phyloP scores from a whole-genome alignment of 2,113 vertebrate genomes.

The Cololabis saira region DNA sequence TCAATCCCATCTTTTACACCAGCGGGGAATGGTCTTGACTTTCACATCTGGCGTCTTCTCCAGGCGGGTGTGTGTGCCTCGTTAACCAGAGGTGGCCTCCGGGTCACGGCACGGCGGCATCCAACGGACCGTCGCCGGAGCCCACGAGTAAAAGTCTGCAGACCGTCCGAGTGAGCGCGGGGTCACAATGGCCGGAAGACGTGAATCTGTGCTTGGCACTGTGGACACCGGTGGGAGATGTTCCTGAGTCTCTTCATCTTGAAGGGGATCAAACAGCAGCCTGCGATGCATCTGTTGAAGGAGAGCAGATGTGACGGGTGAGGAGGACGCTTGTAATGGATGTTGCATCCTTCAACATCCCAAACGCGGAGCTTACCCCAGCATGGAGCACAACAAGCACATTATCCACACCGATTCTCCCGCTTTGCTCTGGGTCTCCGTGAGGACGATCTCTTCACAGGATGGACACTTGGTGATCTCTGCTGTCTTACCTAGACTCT shows the following conservation, averaged over 20 bases:
- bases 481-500: slow-evolving; percentile 10
- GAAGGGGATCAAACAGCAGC: slow-evolving; percentile 92
- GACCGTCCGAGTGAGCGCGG: background rate
- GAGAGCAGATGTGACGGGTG: background rate
- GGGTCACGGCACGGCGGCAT: too few relatives aligned
- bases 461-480: slow-evolving; percentile 53
- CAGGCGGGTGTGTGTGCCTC: too few relatives aligned
- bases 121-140: too few relatives aligned
- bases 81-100: too few relatives aligned
- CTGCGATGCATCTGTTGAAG: slow-evolving; percentile 79
- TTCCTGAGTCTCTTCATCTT: slow-evolving; percentile 80
- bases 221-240: slow-evolving; percentile 85
- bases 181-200: slow-evolving; percentile 42
- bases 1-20: too few relatives aligned
- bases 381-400: slow-evolving; percentile 43
- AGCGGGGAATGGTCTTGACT: too few relatives aligned
- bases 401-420: slow-evolving; percentile 32
- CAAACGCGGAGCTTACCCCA: slow-evolving; percentile 45
- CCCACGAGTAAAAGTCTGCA: too few relatives aligned
- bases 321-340: background rate
- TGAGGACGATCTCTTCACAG: slow-evolving; percentile 59
- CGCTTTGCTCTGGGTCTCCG: slow-evolving; percentile 36
- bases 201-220: slow-evolving; percentile 69
- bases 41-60: too few relatives aligned
- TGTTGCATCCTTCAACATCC: background rate